Evolutionary conservation across 2,113 vertebrate species (phyloP).

Genomic region (Notiomystis cincta): DNA sequence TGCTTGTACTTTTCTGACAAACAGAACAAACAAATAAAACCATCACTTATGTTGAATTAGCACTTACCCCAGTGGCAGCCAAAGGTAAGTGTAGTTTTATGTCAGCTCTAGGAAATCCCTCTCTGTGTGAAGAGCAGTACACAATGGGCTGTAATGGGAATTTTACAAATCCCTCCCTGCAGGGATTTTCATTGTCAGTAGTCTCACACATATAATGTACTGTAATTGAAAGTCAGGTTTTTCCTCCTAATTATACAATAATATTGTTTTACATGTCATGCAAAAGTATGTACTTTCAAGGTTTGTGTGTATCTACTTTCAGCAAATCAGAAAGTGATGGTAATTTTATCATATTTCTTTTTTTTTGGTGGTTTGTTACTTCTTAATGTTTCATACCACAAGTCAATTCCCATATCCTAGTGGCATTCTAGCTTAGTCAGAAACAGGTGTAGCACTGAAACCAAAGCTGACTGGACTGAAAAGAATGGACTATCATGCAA

Average conservation of each 20-base stretch:
- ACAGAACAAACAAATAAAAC: slow-evolving; percentile 3
- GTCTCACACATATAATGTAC: neutral
- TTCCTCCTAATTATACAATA: neutral
- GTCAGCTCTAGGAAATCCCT: neutral
- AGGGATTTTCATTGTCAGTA: neutral
- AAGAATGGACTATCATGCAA: neutral
- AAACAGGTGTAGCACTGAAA: neutral
- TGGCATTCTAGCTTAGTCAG: neutral
- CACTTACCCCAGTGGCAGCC: neutral
- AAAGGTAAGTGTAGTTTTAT: slow-evolving; percentile 31
- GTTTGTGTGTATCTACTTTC: neutral
- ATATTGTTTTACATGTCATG: neutral
- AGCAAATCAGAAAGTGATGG: neutral
- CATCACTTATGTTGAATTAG: slow-evolving; percentile 14
- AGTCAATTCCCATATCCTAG: neutral
- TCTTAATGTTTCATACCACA: neutral
- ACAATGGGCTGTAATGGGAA: slow-evolving; percentile 22
- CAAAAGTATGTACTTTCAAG: neutral
- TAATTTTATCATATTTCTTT: neutral
- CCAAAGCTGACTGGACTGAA: neutral
- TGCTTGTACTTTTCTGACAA: neutral
- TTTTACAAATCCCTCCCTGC: slow-evolving; percentile 53
- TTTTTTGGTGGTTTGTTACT: neutral
- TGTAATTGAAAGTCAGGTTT: neutral
- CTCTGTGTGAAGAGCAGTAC: neutral